Evolutionary conservation across 2,888 invertebrate genomes (phyloP).

Genomic region (Trilocha varians): DNA sequence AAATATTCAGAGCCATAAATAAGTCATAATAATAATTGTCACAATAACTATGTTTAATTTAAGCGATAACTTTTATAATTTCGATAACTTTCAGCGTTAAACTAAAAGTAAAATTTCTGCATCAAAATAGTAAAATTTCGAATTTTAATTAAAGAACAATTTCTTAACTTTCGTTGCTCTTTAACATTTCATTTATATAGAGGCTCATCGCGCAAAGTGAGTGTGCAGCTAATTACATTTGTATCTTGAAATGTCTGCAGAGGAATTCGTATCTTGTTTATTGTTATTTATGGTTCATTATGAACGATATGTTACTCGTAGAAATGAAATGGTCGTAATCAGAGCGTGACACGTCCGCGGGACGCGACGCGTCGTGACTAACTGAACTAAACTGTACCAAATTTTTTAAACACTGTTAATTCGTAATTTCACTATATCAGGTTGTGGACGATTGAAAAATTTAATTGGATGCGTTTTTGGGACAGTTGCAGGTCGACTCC

Average conservation of each 20-base stretch:
- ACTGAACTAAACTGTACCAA: conserved; percentile 39
- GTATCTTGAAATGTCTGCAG: conserved; percentile 22
- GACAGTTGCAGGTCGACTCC: not conserved
- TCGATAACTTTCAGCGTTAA: not conserved
- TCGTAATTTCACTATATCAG: conserved; percentile 27
- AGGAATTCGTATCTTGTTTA: conserved; percentile 40
- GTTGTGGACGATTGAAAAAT: conserved; percentile 6
- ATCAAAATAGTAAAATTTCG: not conserved
- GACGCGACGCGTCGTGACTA: conserved; percentile 47
- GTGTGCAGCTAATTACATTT: conserved; percentile 51
- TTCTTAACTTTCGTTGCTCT: conserved; percentile 57
- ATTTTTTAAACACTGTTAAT: conserved; percentile 39
- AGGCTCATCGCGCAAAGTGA: conserved; percentile 36
- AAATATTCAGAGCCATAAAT: too few relatives aligned
- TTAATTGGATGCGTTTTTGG: conserved; percentile 1
- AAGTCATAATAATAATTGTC: too few relatives aligned
- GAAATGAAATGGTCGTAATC: conserved; percentile 60
- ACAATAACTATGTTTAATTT: too few relatives aligned
- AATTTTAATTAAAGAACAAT: conserved; percentile 22
- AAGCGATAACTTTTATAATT: not conserved
- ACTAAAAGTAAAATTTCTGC: not conserved
- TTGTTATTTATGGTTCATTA: conserved; percentile 41
- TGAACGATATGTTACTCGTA: conserved; percentile 33
- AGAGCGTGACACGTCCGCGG: conserved; percentile 57
- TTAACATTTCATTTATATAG: conserved; percentile 53